Conservation (phyloP, 2,113 vertebrate species). For the Brachirus orientalis region DNA sequence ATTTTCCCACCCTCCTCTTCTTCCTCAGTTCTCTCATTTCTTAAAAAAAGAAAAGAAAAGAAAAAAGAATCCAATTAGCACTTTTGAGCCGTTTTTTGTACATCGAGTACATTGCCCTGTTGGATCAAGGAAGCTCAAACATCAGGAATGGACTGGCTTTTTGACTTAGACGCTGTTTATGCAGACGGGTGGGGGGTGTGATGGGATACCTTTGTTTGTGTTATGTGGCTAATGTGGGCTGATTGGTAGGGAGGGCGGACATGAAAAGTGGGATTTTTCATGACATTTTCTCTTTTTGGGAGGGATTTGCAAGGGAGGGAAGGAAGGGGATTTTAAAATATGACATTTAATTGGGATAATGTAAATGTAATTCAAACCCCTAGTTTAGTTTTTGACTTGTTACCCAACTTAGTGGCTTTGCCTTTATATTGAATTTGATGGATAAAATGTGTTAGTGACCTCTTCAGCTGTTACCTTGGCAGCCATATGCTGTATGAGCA, state of each 20-base stretch:
- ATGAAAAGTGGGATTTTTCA: constrained; percentile 50
- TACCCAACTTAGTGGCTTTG: constrained; percentile 57
- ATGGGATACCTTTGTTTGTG: constrained; percentile 21
- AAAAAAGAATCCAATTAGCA: constrained; percentile 75
- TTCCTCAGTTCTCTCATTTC: constrained; percentile 55
- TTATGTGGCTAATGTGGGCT: constrained; percentile 33
- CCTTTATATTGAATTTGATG: constrained; percentile 63
- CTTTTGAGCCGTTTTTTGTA: constrained; percentile 75
- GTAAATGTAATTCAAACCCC: constrained; percentile 72
- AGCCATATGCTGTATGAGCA: constrained; percentile 18
- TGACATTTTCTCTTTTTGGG: constrained; percentile 52
- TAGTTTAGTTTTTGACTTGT: constrained; percentile 75
- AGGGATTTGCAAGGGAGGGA: constrained; percentile 36
- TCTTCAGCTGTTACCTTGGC: constrained; percentile 48
- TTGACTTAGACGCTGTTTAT: constrained; percentile 41
- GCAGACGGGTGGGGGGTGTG: constrained; percentile 33
- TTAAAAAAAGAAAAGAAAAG: constrained; percentile 51
- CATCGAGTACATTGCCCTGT: constrained; percentile 57
- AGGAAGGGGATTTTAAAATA: constrained; percentile 27
- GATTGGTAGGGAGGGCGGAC: constrained; percentile 17
- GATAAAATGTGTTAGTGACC: constrained; percentile 64
- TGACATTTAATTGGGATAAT: constrained; percentile 71
- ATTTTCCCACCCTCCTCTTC: constrained; percentile 34
- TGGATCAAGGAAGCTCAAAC: constrained; percentile 53
- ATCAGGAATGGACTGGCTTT: constrained; percentile 52